phyloP scores from a whole-genome alignment of 92 coral and sea anemone genomes.

The Heteractis magnifica region DNA sequence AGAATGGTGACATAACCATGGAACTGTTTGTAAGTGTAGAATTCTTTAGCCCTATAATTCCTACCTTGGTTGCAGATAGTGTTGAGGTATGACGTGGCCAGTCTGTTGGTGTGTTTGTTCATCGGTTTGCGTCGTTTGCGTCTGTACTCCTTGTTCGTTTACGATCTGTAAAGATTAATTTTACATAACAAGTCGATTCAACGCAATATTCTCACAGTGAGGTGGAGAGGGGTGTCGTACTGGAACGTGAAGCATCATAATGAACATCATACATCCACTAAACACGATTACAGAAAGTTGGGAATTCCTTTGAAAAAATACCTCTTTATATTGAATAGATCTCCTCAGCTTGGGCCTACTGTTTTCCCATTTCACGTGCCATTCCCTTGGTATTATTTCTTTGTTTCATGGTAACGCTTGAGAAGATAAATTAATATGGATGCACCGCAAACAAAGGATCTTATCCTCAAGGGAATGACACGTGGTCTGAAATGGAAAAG shows the following conservation, averaged over 20 bases:
- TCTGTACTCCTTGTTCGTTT: conserved; percentile 22
- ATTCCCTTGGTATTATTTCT: too few relatives aligned
- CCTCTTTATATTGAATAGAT: too few relatives aligned
- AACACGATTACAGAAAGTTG: too few relatives aligned
- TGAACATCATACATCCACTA: too few relatives aligned
- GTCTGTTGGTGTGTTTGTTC: neutral
- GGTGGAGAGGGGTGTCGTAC: neutral
- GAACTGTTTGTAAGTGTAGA: neutral
- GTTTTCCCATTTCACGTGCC: too few relatives aligned
- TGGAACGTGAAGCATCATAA: neutral
- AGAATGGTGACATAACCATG: neutral
- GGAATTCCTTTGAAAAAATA: too few relatives aligned
- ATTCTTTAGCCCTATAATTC: neutral
- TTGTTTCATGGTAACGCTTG: too few relatives aligned
- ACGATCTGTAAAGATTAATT: neutral
- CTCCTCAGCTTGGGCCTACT: too few relatives aligned
- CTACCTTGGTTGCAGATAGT: conserved; percentile 32
- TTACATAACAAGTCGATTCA: neutral
- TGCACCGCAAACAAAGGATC: too few relatives aligned
- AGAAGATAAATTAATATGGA: too few relatives aligned
- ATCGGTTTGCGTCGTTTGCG: conserved; percentile 11
- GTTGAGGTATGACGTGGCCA: conserved; percentile 15
- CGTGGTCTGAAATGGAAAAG: too few relatives aligned
- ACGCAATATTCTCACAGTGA: neutral
- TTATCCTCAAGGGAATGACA: too few relatives aligned